phyloP scores from a whole-genome alignment of 2,113 vertebrate species.

The Lagopus leucura region DNA sequence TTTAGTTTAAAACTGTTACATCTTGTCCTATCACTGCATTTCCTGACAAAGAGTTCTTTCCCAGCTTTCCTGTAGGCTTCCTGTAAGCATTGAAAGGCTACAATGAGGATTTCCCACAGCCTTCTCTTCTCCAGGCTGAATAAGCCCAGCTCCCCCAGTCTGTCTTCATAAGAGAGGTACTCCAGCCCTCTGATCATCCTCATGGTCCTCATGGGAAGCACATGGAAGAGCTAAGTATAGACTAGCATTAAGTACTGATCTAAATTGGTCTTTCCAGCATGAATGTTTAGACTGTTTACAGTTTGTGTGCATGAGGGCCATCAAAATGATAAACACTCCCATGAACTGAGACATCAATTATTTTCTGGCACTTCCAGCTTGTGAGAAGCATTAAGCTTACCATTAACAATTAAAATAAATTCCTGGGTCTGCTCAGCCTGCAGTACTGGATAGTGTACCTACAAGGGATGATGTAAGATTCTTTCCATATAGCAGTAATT shows the following conservation, averaged over 20 bases:
- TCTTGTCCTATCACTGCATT: not conserved
- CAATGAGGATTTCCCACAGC: not conserved
- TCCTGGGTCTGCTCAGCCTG: constrained; percentile 55
- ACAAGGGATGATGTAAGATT: not conserved
- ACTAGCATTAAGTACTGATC: not conserved
- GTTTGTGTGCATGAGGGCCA: constrained; percentile 14
- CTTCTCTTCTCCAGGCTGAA: not conserved
- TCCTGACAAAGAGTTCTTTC: not conserved
- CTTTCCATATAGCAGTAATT: not conserved
- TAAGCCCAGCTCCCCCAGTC: not conserved
- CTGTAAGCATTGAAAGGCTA: not conserved
- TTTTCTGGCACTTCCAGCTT: constrained; percentile 52
- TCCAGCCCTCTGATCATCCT: not conserved
- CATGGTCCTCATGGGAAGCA: constrained; percentile 12
- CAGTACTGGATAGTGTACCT: constrained; percentile 41
- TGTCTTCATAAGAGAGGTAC: not conserved
- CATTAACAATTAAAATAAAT: constrained; percentile 55
- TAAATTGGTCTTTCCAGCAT: constrained; percentile 22
- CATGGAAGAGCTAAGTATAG: constrained; percentile 39
- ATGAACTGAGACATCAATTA: constrained; percentile 35
- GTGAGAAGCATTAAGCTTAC: constrained; percentile 9
- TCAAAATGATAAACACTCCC: constrained; percentile 40
- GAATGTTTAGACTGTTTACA: not conserved
- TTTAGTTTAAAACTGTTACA: not conserved
- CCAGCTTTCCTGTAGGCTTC: not conserved